Conservation (phyloP, 2,113 vertebrate genomes). For the Python bivittatus region DNA sequence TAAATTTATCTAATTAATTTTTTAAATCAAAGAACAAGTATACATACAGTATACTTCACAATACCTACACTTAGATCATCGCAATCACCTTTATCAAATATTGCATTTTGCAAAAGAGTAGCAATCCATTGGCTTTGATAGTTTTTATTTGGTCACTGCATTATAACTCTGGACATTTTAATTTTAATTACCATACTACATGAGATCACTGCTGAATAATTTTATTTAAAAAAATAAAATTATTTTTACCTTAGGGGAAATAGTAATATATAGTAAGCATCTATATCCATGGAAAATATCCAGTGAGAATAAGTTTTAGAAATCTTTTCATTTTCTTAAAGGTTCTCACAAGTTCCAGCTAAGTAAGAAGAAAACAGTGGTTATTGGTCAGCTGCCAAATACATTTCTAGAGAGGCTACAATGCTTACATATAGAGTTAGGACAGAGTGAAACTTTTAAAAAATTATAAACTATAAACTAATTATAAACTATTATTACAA, state of each 20-base stretch:
- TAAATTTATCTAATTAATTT: background rate
- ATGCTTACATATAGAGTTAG: slow-evolving; percentile 15
- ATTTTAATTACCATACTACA: background rate
- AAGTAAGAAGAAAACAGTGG: background rate
- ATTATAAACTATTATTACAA: background rate
- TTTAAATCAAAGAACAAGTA: background rate
- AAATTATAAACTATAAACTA: background rate
- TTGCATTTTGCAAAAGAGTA: background rate
- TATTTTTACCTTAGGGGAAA: background rate
- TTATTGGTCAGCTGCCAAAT: background rate
- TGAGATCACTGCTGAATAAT: background rate
- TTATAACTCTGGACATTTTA: background rate
- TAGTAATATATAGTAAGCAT: background rate
- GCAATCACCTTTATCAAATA: background rate
- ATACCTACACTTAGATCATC: background rate
- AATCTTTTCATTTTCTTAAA: slow-evolving; percentile 1
- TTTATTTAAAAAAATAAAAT: background rate
- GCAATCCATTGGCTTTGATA: background rate
- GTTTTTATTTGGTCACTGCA: background rate
- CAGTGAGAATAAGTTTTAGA: background rate
- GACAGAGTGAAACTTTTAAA: slow-evolving; percentile 28
- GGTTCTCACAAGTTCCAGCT: slow-evolving; percentile 27
- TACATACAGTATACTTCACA: background rate
- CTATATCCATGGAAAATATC: background rate
- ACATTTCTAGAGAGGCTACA: background rate